A percentile compares a stretch with the other conserved stretches of the same genome.
Conservation (phyloP, 2,797 vertebrate species). For the Enteromius unitaeniatus region DNA sequence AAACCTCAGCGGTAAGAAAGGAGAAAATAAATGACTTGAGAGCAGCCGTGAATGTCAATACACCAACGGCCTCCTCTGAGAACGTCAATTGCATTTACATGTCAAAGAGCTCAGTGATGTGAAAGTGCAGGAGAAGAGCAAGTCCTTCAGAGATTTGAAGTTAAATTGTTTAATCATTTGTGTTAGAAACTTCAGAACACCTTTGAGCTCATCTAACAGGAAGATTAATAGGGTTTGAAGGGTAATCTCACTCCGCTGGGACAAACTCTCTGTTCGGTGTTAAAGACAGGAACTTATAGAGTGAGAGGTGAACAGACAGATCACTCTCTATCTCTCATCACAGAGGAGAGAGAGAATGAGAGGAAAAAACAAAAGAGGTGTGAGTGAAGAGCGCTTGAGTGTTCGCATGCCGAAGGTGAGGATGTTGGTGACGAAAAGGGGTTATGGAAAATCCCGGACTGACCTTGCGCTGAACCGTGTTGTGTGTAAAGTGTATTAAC, state of each 20-base stretch:
- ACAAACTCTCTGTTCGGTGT: constrained; percentile 11
- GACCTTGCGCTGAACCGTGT: constrained; percentile 36
- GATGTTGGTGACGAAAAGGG: constrained; percentile 56
- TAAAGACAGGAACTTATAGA: constrained; percentile 33
- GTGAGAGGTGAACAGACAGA: constrained; percentile 36
- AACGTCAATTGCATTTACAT: not conserved
- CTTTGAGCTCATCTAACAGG: constrained; percentile 6
- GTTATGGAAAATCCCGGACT: constrained; percentile 34
- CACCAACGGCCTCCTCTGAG: not conserved
- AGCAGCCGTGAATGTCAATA: constrained; percentile 3
- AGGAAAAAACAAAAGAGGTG: constrained; percentile 31
- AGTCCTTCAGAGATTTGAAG: constrained; percentile 6
- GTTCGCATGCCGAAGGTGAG: constrained; percentile 61
- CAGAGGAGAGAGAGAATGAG: constrained; percentile 22
- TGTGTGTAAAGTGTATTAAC: constrained; percentile 38
- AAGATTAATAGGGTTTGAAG: constrained; percentile 29
- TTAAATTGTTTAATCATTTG: constrained; percentile 7
- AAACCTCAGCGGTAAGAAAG: constrained; percentile 81
- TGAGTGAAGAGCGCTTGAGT: constrained; percentile 35
- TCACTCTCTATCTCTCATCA: constrained; percentile 43
- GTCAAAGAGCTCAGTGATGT: constrained; percentile 14
- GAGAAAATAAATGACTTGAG: not conserved
- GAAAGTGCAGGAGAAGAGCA: not conserved
- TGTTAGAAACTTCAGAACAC: constrained; percentile 9
- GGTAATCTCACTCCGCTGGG: constrained; percentile 4